These are phyloP conservation scores for Drosophila parabipectinata DNA, from an alignment of 1,140 invertebrate genomes.

Conservation along the genomic window DNA sequence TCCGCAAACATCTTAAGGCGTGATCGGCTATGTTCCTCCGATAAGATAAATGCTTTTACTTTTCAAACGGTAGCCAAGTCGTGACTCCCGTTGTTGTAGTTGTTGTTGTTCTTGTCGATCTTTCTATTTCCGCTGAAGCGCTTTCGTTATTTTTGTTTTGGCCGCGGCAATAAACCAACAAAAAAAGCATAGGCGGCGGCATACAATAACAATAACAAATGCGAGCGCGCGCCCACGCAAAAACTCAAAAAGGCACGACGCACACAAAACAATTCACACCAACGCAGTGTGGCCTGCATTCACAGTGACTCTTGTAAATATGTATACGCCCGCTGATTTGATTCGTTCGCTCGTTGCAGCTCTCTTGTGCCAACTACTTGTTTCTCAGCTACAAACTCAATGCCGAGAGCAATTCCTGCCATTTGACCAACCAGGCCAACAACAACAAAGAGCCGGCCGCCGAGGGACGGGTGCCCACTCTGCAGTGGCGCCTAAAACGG, in stretches of 20 bases:
- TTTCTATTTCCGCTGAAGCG: constrained; percentile 55
- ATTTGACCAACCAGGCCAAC: constrained; percentile 87
- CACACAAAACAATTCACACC: constrained; percentile 18
- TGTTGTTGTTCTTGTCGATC: constrained; percentile 28
- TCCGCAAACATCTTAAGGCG: constrained; percentile 53
- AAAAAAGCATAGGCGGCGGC: constrained; percentile 23
- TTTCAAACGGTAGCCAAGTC: constrained; percentile 55
- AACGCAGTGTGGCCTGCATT: constrained; percentile 28
- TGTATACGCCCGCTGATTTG: not conserved
- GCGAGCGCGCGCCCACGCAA: constrained; percentile 66
- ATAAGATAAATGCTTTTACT: constrained; percentile 69
- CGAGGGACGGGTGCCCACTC: constrained; percentile 87
- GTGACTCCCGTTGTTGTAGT: constrained; percentile 32
- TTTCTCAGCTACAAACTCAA: constrained; percentile 94
- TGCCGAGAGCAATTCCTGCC: constrained; percentile 89
- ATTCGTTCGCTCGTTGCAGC: constrained; percentile 84
- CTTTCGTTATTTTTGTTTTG: constrained; percentile 68
- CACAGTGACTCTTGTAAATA: constrained; percentile 30
- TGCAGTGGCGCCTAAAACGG: constrained; percentile 89
- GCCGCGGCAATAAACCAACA: constrained; percentile 53
- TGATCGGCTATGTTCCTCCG: constrained; percentile 55
- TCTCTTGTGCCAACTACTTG: constrained; percentile 94
- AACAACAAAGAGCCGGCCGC: constrained; percentile 87
- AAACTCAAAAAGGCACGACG: constrained; percentile 41
- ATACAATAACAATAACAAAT: constrained; percentile 58